phyloP scores from a whole-genome alignment of 2,797 vertebrate genomes.

The Clarias laeviceps region DNA sequence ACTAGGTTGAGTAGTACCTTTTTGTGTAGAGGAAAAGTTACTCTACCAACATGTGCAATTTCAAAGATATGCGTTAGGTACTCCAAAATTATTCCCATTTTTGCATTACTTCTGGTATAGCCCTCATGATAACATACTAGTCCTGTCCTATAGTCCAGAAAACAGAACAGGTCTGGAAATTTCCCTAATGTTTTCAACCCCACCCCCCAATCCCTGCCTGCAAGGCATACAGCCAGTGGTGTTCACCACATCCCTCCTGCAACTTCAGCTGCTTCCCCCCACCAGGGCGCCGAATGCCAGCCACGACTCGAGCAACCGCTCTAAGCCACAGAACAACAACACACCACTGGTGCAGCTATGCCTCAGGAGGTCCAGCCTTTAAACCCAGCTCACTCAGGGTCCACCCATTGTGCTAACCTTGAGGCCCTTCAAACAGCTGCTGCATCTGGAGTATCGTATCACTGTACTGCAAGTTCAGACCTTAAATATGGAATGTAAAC shows the following conservation, averaged over 20 bases:
- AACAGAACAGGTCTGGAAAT: not conserved
- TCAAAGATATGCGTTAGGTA: not conserved
- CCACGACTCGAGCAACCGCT: constrained; percentile 12
- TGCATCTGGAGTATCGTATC: not conserved
- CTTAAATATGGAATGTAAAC: not conserved
- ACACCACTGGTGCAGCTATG: constrained; percentile 6
- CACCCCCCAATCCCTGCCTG: constrained; percentile 15
- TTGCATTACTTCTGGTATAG: too few relatives aligned
- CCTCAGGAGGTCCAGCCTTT: constrained; percentile 4
- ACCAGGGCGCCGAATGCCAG: constrained; percentile 13
- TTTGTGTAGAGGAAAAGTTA: too few relatives aligned
- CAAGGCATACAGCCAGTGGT: constrained; percentile 26
- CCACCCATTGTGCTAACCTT: not conserved
- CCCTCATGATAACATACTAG: too few relatives aligned
- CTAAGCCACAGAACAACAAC: constrained; percentile 37
- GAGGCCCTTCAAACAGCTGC: not conserved
- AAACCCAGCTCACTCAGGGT: not conserved
- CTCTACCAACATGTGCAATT: too few relatives aligned
- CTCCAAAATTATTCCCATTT: not conserved
- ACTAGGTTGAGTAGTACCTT: too few relatives aligned
- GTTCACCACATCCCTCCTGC: constrained; percentile 33
- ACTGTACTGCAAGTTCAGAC: not conserved
- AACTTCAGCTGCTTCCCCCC: constrained; percentile 41
- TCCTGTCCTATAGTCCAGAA: not conserved
- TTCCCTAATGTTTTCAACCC: not conserved